A percentile compares a stretch with the other conserved stretches of the same genome.
Conservation (phyloP, 2,113 vertebrate species). For the Perccottus glenii region DNA sequence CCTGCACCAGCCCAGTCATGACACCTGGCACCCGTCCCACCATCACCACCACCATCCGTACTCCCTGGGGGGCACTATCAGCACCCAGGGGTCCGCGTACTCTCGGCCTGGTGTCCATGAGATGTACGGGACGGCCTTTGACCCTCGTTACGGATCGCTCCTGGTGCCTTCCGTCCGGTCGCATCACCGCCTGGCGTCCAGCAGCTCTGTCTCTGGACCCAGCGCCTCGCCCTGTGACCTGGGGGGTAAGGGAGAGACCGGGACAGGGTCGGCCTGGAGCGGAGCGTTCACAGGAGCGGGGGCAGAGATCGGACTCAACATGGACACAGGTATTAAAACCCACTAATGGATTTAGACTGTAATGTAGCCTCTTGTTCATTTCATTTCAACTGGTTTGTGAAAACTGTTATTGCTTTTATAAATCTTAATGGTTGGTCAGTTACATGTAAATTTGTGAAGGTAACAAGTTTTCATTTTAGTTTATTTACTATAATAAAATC, state of each 20-base stretch:
- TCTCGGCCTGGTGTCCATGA: constrained; percentile 88
- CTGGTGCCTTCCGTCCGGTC: constrained; percentile 91
- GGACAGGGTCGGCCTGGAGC: constrained; percentile 82
- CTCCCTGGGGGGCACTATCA: constrained; percentile 84
- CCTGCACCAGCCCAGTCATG: constrained; percentile 89
- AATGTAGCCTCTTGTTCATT: too few species aligned
- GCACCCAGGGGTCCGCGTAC: constrained; percentile 86
- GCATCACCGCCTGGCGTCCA: constrained; percentile 84
- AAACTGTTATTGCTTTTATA: too few species aligned
- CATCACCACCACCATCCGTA: constrained; percentile 90
- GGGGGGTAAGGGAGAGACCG: constrained; percentile 83
- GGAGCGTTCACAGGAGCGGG: constrained; percentile 84
- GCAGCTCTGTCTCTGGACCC: constrained; percentile 78
- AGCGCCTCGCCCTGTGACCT: constrained; percentile 88
- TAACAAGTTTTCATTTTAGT: too few species aligned
- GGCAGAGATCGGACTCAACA: constrained; percentile 87
- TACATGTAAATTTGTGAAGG: too few species aligned
- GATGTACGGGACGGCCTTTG: constrained; percentile 91
- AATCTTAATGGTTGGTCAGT: too few species aligned
- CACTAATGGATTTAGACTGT: not conserved
- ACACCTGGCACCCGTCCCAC: constrained; percentile 89
- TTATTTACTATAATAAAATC: too few species aligned
- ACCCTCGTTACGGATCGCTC: constrained; percentile 91
- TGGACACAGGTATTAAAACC: constrained; percentile 88
- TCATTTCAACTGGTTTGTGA: too few species aligned